Evolutionary conservation across 1,140 invertebrate species (phyloP).

Genomic region (Ptiloglossa arizonensis): DNA sequence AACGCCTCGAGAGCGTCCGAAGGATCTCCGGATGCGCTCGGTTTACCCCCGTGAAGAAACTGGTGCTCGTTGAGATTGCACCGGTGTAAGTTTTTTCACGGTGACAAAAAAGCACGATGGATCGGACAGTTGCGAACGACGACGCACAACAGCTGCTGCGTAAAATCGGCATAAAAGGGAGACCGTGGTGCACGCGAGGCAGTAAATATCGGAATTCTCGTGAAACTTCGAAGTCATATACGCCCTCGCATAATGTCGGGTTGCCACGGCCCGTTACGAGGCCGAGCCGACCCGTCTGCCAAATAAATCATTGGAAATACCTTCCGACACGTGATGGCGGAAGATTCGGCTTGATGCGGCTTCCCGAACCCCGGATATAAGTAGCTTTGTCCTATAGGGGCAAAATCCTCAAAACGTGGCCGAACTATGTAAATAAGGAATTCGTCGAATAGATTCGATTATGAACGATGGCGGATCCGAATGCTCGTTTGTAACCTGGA

Average conservation of each 20-base stretch:
- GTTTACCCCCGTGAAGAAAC: too few relatives aligned
- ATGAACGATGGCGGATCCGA: too few relatives aligned
- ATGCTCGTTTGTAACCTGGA: too few relatives aligned
- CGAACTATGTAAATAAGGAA: too few relatives aligned
- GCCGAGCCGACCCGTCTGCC: conserved; percentile 38
- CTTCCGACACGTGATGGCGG: conserved; percentile 56
- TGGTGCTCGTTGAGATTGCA: not conserved
- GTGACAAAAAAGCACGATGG: not conserved
- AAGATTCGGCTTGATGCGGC: conserved; percentile 50
- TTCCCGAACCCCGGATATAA: conserved; percentile 6
- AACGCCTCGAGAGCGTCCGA: not conserved
- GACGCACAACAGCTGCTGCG: conserved; percentile 63
- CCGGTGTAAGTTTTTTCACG: conserved; percentile 7
- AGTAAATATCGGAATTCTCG: conserved; percentile 67
- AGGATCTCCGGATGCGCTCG: not conserved
- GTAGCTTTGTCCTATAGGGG: not conserved
- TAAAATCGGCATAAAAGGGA: conserved; percentile 66
- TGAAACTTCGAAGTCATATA: conserved; percentile 65
- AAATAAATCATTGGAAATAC: conserved; percentile 66
- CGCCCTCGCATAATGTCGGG: conserved; percentile 59
- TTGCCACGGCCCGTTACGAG: conserved; percentile 55
- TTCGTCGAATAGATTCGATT: too few relatives aligned
- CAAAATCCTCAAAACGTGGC: too few relatives aligned
- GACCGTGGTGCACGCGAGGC: conserved; percentile 56
- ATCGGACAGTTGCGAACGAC: conserved; percentile 37